Conservation (phyloP, 2,797 vertebrate species). For the Sylvilagus floridanus region DNA sequence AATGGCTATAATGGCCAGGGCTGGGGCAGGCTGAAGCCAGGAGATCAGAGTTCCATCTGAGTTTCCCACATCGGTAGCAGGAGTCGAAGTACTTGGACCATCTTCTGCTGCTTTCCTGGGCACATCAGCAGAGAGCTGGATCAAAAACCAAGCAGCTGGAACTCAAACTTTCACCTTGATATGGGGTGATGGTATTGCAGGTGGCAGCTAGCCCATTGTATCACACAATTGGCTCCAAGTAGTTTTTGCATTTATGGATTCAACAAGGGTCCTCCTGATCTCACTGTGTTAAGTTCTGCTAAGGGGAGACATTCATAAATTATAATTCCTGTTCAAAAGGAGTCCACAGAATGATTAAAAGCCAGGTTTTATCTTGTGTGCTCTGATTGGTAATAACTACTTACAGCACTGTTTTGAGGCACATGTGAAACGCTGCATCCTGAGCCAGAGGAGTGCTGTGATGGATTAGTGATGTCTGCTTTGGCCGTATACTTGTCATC, state of each 20-base stretch:
- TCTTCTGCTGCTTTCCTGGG: too few relatives aligned
- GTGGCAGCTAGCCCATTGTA: too few relatives aligned
- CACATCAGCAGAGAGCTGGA: too few relatives aligned
- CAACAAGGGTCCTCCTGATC: background rate
- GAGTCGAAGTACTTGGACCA: too few relatives aligned
- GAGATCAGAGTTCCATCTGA: too few relatives aligned
- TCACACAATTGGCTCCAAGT: background rate
- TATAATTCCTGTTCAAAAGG: background rate
- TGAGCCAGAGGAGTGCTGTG: background rate
- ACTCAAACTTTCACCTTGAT: too few relatives aligned
- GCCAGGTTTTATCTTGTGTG: background rate
- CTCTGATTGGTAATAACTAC: background rate
- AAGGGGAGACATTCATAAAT: background rate
- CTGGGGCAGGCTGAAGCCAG: too few relatives aligned
- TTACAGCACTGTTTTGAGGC: background rate
- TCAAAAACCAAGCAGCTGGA: too few relatives aligned
- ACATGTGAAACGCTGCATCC: background rate
- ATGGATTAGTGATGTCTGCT: background rate
- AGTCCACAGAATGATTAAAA: background rate
- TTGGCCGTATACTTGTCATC: background rate
- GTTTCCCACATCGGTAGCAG: too few relatives aligned
- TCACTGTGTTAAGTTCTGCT: background rate
- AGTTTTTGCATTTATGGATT: slow-evolving; percentile 8
- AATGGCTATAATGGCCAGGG: too few relatives aligned
- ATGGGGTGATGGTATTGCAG: too few relatives aligned